Conservation (phyloP, 2,888 invertebrate species). For the Drosophila paucipuncta region DNA sequence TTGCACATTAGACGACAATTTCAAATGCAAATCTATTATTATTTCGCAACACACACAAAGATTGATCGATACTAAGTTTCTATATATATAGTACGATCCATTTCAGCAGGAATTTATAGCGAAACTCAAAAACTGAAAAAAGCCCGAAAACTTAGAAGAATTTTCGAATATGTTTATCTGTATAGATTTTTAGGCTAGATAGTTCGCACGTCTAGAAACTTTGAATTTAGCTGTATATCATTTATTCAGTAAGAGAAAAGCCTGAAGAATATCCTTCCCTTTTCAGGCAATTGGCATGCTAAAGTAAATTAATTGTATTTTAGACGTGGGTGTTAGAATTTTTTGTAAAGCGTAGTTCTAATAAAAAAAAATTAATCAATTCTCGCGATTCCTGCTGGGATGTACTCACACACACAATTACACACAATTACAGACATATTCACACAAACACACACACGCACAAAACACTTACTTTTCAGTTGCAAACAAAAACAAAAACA, state of each 20-base stretch:
- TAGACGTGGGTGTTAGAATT: background rate
- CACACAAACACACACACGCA: slow-evolving; percentile 12
- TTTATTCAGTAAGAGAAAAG: background rate
- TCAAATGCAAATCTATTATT: slow-evolving; percentile 38
- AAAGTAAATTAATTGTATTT: background rate
- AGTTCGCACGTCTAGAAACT: no score
- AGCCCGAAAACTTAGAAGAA: background rate
- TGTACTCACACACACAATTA: slow-evolving; percentile 13
- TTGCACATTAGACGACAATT: slow-evolving; percentile 51
- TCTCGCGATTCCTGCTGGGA: slow-evolving; percentile 41
- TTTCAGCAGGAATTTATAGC: slow-evolving; percentile 31
- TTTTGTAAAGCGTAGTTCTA: background rate
- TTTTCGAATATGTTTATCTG: background rate
- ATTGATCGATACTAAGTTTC: slow-evolving; percentile 9
- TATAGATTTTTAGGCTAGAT: background rate
- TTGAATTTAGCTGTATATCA: background rate
- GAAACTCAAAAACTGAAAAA: background rate
- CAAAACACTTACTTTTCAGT: slow-evolving; percentile 14
- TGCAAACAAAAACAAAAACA: slow-evolving; percentile 15
- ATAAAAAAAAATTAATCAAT: background rate
- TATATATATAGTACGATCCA: slow-evolving; percentile 8
- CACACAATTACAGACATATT: slow-evolving; percentile 12
- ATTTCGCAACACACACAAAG: slow-evolving; percentile 46
- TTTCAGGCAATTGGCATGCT: background rate
- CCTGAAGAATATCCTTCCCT: background rate